Evolutionary conservation across 2,797 vertebrate genomes (phyloP).

Genomic region (Catostomus latipinnis): DNA sequence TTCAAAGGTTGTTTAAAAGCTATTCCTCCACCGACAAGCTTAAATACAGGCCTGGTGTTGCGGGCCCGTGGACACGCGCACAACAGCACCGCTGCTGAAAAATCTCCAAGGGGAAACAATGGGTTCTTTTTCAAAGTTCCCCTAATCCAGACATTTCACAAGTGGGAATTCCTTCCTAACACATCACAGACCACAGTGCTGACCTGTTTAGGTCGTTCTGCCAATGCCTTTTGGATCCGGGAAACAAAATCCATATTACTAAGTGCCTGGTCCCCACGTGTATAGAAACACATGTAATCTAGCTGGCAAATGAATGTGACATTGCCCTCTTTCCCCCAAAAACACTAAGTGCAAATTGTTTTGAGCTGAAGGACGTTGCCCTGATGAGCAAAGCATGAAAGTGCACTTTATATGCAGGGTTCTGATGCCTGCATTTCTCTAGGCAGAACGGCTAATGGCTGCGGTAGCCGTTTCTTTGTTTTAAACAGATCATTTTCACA

Average conservation of each 20-base stretch:
- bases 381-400: constrained; percentile 49
- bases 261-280: constrained; percentile 28
- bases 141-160: constrained; percentile 48
- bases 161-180: constrained; percentile 44
- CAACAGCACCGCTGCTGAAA: no score
- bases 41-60: no score
- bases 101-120: no score
- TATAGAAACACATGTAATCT: constrained; percentile 47
- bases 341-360: constrained; percentile 54
- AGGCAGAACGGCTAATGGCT: constrained; percentile 54
- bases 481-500: constrained; percentile 58
- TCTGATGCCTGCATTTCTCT: constrained; percentile 40
- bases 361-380: constrained; percentile 42
- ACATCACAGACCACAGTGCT: constrained; percentile 43
- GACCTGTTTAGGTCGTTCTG: constrained; percentile 29
- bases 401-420: constrained; percentile 45
- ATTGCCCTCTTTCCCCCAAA: constrained; percentile 43
- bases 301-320: constrained; percentile 46
- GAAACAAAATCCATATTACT: constrained; percentile 53
- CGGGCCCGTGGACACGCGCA: no score
- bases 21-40: no score
- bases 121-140: constrained; percentile 41
- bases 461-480: constrained; percentile 43
- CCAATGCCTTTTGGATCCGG: constrained; percentile 19
- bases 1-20: no score